A percentile compares a stretch with the other conserved stretches of the same genome.
Evolutionary conservation across 2,113 vertebrate genomes (phyloP).

Genomic region (Axis porcinus): DNA sequence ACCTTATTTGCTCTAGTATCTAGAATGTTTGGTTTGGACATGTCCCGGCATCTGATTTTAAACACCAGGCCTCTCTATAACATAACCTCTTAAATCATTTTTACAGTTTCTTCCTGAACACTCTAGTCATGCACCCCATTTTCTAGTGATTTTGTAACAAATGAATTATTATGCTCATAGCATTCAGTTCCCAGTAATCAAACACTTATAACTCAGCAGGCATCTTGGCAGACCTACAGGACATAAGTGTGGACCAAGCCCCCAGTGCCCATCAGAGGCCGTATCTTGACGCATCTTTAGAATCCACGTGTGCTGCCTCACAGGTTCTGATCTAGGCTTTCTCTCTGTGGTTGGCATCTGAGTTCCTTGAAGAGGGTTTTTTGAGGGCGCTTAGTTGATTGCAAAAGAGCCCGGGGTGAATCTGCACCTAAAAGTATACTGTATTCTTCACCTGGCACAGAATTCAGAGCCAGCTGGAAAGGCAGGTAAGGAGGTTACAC

Average conservation of each 20-base stretch:
- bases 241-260: background rate
- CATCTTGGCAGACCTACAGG: too few relatives aligned
- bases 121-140: background rate
- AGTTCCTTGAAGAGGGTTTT: background rate
- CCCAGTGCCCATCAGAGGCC: too few relatives aligned
- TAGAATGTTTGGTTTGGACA: background rate
- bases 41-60: background rate
- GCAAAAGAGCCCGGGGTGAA: fast-evolving
- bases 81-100: background rate
- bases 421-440: background rate
- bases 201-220: background rate
- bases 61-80: background rate
- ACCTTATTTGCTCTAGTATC: background rate
- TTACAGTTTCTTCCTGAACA: background rate
- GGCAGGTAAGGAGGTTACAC: background rate
- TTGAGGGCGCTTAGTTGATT: background rate
- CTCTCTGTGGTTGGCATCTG: background rate
- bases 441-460: background rate
- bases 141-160: background rate
- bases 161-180: background rate
- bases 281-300: background rate
- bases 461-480: background rate
- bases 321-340: fast-evolving
- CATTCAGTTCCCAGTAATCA: background rate
- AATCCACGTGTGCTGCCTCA: too few relatives aligned